Evolutionary conservation across 2,113 vertebrate species (phyloP).

Genomic region (Indri indri): DNA sequence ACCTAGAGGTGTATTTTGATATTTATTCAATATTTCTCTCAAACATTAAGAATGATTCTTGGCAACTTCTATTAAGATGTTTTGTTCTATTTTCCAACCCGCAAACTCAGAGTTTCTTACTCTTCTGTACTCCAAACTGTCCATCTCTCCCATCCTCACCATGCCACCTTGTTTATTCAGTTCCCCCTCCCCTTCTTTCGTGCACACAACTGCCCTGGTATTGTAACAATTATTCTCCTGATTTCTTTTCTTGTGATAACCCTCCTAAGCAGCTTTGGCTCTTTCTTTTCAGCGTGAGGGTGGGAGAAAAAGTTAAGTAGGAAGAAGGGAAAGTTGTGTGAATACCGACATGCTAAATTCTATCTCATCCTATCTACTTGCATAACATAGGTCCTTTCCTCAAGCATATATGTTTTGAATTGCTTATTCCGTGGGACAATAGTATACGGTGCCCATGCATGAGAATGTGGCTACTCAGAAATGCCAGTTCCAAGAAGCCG

Average conservation of each 20-base stretch:
- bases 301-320: slow-evolving; percentile 22
- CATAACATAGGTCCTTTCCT: neutral
- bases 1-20: slow-evolving; percentile 41
- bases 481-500: neutral
- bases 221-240: neutral
- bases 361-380: neutral
- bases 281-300: neutral
- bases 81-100: slow-evolving; percentile 29
- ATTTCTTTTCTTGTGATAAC: slow-evolving; percentile 38
- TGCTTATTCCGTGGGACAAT: neutral
- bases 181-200: neutral
- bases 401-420: neutral
- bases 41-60: slow-evolving; percentile 11
- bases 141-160: neutral
- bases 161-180: neutral
- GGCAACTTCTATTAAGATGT: neutral
- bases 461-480: neutral
- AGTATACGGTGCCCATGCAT: neutral
- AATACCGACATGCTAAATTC: slow-evolving; percentile 7
- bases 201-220: neutral
- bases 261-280: neutral
- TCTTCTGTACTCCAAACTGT: neutral
- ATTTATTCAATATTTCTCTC: slow-evolving; percentile 52
- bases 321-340: neutral
- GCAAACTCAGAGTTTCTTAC: neutral